phyloP scores from a whole-genome alignment of 2,888 invertebrate genomes.

The Pimpla rufipes region DNA sequence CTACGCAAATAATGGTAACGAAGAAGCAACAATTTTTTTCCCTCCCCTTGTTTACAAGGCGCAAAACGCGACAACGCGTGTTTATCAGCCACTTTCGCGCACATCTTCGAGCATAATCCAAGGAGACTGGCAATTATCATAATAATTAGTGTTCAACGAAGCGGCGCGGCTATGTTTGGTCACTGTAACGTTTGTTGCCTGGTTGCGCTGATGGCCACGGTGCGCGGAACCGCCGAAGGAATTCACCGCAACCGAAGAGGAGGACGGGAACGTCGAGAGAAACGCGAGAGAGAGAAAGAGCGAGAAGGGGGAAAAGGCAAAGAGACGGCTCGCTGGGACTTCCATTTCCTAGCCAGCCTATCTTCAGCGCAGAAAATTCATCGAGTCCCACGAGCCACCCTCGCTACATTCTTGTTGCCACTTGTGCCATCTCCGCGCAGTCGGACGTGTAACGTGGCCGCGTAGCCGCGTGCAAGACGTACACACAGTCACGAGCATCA shows the following conservation, averaged over 20 bases:
- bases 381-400: conserved; percentile 70
- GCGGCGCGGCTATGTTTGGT: conserved; percentile 66
- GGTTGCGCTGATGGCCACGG: conserved; percentile 16
- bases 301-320: background rate
- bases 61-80: conserved; percentile 32
- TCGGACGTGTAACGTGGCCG: conserved; percentile 41
- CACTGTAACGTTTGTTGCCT: conserved; percentile 59
- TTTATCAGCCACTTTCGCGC: conserved; percentile 54
- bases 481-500: conserved; percentile 23
- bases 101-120: conserved; percentile 62
- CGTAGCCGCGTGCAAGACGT: conserved; percentile 23
- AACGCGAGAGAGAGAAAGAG: conserved; percentile 22
- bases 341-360: conserved; percentile 67
- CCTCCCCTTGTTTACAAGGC: background rate
- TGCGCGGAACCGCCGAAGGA: conserved; percentile 41
- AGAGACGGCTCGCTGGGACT: conserved; percentile 46
- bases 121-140: conserved; percentile 66
- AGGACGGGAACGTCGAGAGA: conserved; percentile 48
- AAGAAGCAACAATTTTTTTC: too few relatives aligned
- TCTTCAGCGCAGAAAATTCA: conserved; percentile 68
- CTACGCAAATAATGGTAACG: too few relatives aligned
- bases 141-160: conserved; percentile 68
- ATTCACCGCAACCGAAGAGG: conserved; percentile 44
- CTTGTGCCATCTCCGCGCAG: conserved; percentile 42
- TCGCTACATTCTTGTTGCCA: conserved; percentile 67